phyloP scores from a whole-genome alignment of 2,797 vertebrate genomes.

The Chrosomus eos region DNA sequence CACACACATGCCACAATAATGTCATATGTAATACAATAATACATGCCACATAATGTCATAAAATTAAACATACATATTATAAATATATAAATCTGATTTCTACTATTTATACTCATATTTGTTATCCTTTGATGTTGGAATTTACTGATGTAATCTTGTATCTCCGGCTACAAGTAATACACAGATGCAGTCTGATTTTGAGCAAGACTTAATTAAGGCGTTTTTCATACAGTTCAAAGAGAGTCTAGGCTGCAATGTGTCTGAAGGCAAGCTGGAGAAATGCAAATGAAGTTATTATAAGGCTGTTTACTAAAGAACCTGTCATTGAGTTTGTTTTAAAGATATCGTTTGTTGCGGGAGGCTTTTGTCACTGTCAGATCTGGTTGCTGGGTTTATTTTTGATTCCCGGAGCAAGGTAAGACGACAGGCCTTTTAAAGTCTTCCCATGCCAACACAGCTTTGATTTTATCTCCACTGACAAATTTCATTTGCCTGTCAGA shows the following conservation, averaged over 20 bases:
- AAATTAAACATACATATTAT: background rate
- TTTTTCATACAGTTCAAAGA: constrained; percentile 14
- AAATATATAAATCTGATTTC: background rate
- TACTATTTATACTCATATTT: background rate
- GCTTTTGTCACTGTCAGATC: constrained; percentile 34
- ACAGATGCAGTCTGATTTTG: background rate
- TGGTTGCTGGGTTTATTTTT: constrained; percentile 28
- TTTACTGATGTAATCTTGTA: background rate
- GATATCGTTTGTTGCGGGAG: background rate
- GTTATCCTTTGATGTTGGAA: background rate
- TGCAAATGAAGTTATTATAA: background rate
- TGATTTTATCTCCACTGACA: constrained; percentile 49
- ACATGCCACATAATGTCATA: too few relatives aligned
- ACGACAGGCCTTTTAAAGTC: constrained; percentile 44
- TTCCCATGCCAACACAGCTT: constrained; percentile 34
- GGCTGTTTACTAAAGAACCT: constrained; percentile 19
- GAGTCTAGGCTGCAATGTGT: background rate
- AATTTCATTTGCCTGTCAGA: constrained; percentile 54
- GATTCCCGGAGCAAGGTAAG: constrained; percentile 39
- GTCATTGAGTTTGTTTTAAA: constrained; percentile 10
- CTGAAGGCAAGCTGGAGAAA: constrained; percentile 1
- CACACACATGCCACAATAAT: background rate
- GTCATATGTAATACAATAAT: too few relatives aligned
- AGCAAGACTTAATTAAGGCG: background rate
- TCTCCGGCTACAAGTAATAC: background rate